phyloP scores from a whole-genome alignment of 2,113 vertebrate genomes.

The Thunnus thynnus region DNA sequence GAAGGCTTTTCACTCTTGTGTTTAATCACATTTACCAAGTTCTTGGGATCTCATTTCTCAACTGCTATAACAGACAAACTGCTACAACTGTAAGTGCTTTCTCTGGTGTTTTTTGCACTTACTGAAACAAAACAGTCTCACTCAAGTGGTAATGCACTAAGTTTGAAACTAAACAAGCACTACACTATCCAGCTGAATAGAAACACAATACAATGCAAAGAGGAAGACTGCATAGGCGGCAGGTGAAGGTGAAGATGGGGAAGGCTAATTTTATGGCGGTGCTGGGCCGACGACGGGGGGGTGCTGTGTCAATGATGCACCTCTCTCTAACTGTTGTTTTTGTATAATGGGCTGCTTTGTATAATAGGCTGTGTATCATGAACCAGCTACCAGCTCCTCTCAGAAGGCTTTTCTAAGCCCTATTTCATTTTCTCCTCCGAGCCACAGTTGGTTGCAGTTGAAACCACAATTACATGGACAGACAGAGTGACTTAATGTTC shows the following conservation, averaged over 20 bases:
- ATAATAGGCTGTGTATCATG: conserved; percentile 42
- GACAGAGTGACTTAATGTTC: conserved; percentile 80
- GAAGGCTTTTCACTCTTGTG: neutral
- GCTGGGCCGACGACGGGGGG: no score
- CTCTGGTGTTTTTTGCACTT: neutral
- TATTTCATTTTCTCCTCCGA: conserved; percentile 78
- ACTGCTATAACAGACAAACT: neutral
- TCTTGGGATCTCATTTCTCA: neutral
- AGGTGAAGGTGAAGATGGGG: no score
- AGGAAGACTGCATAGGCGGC: conserved; percentile 27
- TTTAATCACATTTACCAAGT: conserved; percentile 28
- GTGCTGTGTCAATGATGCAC: no score
- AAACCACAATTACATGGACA: conserved; percentile 80
- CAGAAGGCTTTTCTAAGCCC: conserved; percentile 71
- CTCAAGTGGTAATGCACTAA: neutral
- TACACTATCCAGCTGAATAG: conserved; percentile 50
- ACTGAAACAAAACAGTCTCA: conserved; percentile 2
- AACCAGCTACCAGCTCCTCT: conserved; percentile 62
- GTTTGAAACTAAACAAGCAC: conserved; percentile 47
- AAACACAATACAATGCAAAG: conserved; percentile 55
- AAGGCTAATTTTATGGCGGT: no score
- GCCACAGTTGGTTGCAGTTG: conserved; percentile 73
- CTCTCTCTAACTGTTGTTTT: no score
- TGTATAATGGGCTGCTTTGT: no score
- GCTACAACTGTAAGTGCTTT: neutral